A percentile compares a stretch with the other conserved stretches of the same genome.
Conservation (phyloP, 2,888 invertebrate species). For the Papilio demoleus region DNA sequence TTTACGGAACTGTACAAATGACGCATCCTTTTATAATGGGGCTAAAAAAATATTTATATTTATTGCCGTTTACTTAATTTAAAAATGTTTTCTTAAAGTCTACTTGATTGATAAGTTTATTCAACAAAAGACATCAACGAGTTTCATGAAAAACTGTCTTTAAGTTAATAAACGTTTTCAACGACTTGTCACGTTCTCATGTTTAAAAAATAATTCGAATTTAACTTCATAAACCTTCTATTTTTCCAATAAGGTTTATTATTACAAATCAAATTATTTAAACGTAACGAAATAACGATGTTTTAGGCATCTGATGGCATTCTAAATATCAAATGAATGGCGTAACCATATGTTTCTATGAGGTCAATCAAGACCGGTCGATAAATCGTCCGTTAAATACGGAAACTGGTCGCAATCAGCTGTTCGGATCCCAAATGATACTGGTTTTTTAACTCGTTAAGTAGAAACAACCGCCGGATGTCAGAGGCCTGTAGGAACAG, state of each 20-base stretch:
- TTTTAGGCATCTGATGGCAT: neutral
- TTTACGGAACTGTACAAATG: neutral
- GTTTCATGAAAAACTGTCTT: neutral
- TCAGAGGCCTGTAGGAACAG: slow-evolving; percentile 18
- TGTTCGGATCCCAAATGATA: slow-evolving; percentile 32
- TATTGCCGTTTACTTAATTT: too few species aligned
- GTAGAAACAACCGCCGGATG: slow-evolving; percentile 25
- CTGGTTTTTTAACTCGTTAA: slow-evolving; percentile 29
- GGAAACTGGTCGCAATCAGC: slow-evolving; percentile 39
- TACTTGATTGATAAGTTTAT: too few species aligned
- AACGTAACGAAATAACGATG: slow-evolving; percentile 30
- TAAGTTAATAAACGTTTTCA: neutral
- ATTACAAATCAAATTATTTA: slow-evolving; percentile 16
- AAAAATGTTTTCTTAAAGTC: too few species aligned
- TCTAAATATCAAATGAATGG: slow-evolving; percentile 32
- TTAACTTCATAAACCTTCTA: neutral
- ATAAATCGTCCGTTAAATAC: slow-evolving; percentile 32
- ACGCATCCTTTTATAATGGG: slow-evolving; percentile 3
- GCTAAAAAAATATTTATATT: neutral
- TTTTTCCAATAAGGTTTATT: slow-evolving; percentile 7
- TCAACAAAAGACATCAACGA: slow-evolving; percentile 34
- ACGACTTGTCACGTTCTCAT: too few species aligned
- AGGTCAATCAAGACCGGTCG: slow-evolving; percentile 37
- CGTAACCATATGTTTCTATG: slow-evolving; percentile 39
- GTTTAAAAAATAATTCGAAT: too few species aligned